phyloP scores from a whole-genome alignment of 2,797 vertebrate species.

The Clarias laeviceps region DNA sequence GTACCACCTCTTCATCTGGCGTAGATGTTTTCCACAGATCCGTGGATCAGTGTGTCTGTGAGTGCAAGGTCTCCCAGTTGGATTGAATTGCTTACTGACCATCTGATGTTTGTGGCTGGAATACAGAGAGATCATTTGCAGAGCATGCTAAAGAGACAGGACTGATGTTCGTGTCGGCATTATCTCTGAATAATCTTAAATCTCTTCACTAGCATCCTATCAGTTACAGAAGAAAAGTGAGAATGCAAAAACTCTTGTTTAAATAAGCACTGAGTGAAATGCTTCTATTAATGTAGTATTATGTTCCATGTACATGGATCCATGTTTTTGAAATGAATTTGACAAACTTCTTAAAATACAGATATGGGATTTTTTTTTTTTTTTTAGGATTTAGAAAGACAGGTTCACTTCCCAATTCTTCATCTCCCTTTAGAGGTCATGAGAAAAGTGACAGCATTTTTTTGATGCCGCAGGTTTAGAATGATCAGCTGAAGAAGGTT shows the following conservation, averaged over 20 bases:
- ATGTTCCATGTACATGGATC: background rate
- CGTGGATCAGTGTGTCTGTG: background rate
- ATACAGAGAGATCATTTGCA: background rate
- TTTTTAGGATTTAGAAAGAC: background rate
- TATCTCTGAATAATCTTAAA: background rate
- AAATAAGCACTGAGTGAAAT: background rate
- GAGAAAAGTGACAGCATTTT: background rate
- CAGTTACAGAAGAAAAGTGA: background rate
- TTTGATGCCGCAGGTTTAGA: background rate
- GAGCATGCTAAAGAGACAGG: background rate
- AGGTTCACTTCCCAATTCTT: background rate
- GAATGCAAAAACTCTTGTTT: background rate
- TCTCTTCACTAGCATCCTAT: background rate
- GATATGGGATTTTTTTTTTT: background rate
- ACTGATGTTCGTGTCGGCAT: background rate
- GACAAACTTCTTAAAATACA: background rate
- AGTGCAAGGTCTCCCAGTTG: background rate
- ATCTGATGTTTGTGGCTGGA: background rate
- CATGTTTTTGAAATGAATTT: background rate
- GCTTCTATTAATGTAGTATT: background rate
- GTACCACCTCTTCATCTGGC: too few relatives aligned
- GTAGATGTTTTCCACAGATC: background rate
- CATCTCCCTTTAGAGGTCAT: background rate
- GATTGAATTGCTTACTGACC: background rate
- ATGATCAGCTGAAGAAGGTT: background rate